A percentile compares a stretch with the other conserved stretches of the same genome.
Evolutionary conservation across 1,140 invertebrate species (phyloP).

Genomic region (Chironomus striatipennis): DNA sequence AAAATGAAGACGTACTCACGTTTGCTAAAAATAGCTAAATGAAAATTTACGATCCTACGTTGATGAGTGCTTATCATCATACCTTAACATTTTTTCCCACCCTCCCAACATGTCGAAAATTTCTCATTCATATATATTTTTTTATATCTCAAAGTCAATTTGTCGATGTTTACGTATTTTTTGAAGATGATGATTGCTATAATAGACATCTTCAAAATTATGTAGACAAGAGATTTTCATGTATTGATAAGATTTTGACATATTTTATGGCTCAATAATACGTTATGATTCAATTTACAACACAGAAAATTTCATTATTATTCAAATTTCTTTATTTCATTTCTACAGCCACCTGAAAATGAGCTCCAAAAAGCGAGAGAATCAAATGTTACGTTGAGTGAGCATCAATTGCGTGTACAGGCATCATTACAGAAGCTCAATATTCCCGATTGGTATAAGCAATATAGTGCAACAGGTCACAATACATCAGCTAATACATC

Average conservation of each 20-base stretch:
- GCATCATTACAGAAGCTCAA: slow-evolving; percentile 85
- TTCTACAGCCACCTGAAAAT: slow-evolving; percentile 81
- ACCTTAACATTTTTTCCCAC: too few relatives aligned
- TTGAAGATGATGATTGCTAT: too few relatives aligned
- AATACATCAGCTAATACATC: slow-evolving; percentile 37
- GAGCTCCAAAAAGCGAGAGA: slow-evolving; percentile 66
- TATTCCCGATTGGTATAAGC: slow-evolving; percentile 77
- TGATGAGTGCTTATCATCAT: too few relatives aligned
- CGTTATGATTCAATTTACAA: too few relatives aligned
- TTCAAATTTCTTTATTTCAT: slow-evolving; percentile 31
- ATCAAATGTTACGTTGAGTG: slow-evolving; percentile 59
- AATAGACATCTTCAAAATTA: neutral
- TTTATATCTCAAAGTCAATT: too few relatives aligned
- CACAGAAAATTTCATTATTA: slow-evolving; percentile 6
- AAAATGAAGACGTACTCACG: too few relatives aligned
- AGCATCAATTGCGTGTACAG: slow-evolving; percentile 86
- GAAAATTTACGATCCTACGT: too few relatives aligned
- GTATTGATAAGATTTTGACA: neutral
- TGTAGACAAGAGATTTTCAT: neutral
- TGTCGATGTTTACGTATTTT: too few relatives aligned
- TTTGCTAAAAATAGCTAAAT: too few relatives aligned
- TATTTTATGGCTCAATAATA: neutral
- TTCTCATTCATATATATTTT: too few relatives aligned
- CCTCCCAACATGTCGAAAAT: too few relatives aligned
- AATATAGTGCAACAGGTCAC: slow-evolving; percentile 39